Base-by-base conservation (phyloP, 2,113 vertebrate species). In the Phyllostomus discolor region DNA sequence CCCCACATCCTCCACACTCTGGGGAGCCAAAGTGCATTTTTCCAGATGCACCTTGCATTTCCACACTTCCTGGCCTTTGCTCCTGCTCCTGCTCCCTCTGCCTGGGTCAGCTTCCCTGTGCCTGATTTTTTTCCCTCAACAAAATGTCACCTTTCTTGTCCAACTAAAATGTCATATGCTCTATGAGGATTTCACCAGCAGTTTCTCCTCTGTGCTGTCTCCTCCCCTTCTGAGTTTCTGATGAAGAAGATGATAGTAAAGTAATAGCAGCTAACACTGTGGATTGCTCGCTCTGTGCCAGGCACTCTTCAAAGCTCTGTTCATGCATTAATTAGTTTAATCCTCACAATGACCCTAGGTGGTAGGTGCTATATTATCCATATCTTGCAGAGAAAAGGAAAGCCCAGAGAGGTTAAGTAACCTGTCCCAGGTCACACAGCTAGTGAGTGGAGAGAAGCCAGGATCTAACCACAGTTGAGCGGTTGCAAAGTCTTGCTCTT, bases 61-160 rank as follows among this genome's bases (percentile, higher is more conserved):
- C 19, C 69, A 84, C 4, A 4, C 19, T 28, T 72, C n/a, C 33
- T 31, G 20, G 80, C 41, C 35, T 48, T 52, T 28, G 35, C 12
- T 72, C 26, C 7, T 38, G 16, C 4, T 22, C 67, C 81, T 59
- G 1, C n/a, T 84, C 33, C 35, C 4, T 70, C 54, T 20, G 24
- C 31, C 67, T 12, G 31, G 57, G 5, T 82, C 12, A 2, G 4
- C 72, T 94, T 95, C 66, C 54, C 52, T 67, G 43, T 24, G 73
- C 82, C 20, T 19, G 64, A n/a, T 26, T 62, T 46, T 46, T 87
- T 91, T 73, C 19, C 41, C 35, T 92, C 48, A 5, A 85, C 66
- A 90, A 96, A 96, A 94, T 78, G 22, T 72, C 59, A 94, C 33
- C 72, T 80, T 83, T 76, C 48, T 28, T 33, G 79, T n/a, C 83